Conservation (phyloP, 2,888 invertebrate genomes). For the Drosophila leonis region DNA sequence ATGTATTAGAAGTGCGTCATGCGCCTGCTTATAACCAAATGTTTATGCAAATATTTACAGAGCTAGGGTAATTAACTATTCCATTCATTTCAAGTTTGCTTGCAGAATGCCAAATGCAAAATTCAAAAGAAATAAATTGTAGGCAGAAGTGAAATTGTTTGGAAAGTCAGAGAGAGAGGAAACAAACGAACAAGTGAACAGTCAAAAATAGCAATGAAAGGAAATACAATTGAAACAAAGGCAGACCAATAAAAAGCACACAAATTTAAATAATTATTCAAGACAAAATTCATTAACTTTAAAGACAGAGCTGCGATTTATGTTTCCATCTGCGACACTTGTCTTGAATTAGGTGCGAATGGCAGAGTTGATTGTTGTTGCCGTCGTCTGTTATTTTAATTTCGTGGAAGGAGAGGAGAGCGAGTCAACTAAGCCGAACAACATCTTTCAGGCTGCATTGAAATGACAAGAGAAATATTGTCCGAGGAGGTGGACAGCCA, state of each 20-base stretch:
- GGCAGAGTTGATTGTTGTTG: constrained; percentile 13
- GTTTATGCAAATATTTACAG: constrained; percentile 1
- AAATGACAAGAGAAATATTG: constrained; percentile 12
- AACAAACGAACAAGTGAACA: constrained; percentile 26
- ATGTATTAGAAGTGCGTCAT: not conserved
- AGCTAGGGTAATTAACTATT: not conserved
- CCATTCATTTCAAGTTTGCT: constrained; percentile 7
- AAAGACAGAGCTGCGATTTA: constrained; percentile 2
- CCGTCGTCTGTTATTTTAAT: constrained; percentile 9
- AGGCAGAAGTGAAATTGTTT: not conserved
- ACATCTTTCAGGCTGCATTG: constrained; percentile 2
- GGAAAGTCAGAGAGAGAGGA: constrained; percentile 6
- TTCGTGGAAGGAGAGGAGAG: not conserved
- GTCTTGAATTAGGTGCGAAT: constrained; percentile 21
- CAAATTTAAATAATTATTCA: constrained; percentile 50
- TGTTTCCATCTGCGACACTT: constrained; percentile 1
- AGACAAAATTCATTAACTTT: constrained; percentile 33
- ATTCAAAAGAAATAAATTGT: not conserved
- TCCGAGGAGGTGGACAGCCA: not conserved
- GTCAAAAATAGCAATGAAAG: constrained; percentile 14
- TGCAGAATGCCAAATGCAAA: not conserved
- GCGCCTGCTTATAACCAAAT: not conserved
- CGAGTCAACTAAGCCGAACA: not conserved
- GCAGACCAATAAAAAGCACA: constrained; percentile 31
- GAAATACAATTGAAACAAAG: constrained; percentile 20